Base-by-base conservation (phyloP, 2,888 invertebrate species). In the Dicycla oo region DNA sequence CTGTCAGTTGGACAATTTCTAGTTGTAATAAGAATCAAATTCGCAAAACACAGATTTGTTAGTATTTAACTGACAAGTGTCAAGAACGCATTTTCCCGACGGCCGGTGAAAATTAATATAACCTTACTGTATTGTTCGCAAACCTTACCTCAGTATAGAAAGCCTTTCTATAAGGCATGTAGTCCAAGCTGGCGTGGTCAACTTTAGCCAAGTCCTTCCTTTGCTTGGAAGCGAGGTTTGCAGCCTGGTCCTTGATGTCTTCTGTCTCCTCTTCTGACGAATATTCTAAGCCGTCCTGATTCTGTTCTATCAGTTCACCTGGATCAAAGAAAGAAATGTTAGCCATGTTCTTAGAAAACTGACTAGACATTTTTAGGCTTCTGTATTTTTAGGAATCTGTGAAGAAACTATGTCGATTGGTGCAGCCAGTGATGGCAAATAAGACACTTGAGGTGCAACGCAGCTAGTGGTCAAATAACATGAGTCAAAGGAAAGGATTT, bases 281-380 rank as follows among this genome's bases (percentile, higher is more conserved):
- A 94, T 99, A 99, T 96, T 99, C 99, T 78, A 99, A 94, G 0
- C 99, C 99, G 92, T 99, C 99, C 93, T 99, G 99, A 94, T 99
- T 99, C 91, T 99, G 99, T 93, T 99, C 99, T 89, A 99, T 99
- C n/a, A 99, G 95, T 94, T 99, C 99, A 68, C 99, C 99, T 95
- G 79, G 38, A 74, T 43, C 15, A 64, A 51, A 68, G 23, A 63
- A 49, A 18, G 10, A 10, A 30, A 18, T n/a, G 15, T 49, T 30
- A 18, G 34, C 6, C 49, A 30, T 62, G n/a, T 47, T 30, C 26
- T 38, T 38, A 38, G 38, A 38, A 38, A 38, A 38, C 38, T 61
- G 43, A 3, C 11, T 53, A 13, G 20, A 4, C 38, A 60, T 11
- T 43, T 40, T 26, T 60, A 40, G 3, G 10, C 0, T 23, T 10